Percentiles rank a stretch among this genome's conserved stretches.
Evolutionary conservation across 2,888 invertebrate species (phyloP).

Genomic region (Belgica antarctica): DNA sequence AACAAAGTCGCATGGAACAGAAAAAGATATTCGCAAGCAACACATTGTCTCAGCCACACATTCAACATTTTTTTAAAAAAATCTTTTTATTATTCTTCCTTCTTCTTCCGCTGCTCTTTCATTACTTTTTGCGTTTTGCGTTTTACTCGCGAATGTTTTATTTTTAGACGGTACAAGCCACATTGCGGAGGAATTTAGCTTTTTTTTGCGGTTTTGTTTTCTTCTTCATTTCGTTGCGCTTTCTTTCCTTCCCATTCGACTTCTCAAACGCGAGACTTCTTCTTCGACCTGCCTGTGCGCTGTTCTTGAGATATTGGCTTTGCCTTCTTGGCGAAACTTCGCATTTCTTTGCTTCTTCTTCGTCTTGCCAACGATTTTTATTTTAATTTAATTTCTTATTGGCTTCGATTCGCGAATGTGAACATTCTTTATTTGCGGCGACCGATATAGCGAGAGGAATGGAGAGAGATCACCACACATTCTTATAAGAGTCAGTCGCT

Average conservation of each 20-base stretch:
- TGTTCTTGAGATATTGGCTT: constrained; percentile 38
- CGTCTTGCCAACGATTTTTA: not conserved
- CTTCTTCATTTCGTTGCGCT: constrained; percentile 33
- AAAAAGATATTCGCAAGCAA: constrained; percentile 12
- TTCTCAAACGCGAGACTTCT: not conserved
- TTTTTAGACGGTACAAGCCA: constrained; percentile 39
- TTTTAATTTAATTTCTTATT: constrained; percentile 30
- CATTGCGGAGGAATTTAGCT: constrained; percentile 35
- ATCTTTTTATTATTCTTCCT: constrained; percentile 9
- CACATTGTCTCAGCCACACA: not conserved
- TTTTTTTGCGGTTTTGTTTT: constrained; percentile 31
- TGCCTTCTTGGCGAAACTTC: constrained; percentile 33
- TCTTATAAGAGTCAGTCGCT: not conserved
- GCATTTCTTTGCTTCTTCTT: constrained; percentile 23
- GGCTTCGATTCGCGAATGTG: constrained; percentile 6
- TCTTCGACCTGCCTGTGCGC: constrained; percentile 3
- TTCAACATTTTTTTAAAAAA: constrained; percentile 15
- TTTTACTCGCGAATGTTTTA: constrained; percentile 36
- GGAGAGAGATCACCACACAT: not conserved
- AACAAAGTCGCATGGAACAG: not conserved
- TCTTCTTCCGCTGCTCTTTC: constrained; percentile 30
- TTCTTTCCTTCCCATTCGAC: constrained; percentile 19
- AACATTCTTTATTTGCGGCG: constrained; percentile 12
- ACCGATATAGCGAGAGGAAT: not conserved
- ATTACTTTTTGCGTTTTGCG: constrained; percentile 33